Conservation (phyloP, 2,113 vertebrate genomes). For the Notothenia rossii region DNA sequence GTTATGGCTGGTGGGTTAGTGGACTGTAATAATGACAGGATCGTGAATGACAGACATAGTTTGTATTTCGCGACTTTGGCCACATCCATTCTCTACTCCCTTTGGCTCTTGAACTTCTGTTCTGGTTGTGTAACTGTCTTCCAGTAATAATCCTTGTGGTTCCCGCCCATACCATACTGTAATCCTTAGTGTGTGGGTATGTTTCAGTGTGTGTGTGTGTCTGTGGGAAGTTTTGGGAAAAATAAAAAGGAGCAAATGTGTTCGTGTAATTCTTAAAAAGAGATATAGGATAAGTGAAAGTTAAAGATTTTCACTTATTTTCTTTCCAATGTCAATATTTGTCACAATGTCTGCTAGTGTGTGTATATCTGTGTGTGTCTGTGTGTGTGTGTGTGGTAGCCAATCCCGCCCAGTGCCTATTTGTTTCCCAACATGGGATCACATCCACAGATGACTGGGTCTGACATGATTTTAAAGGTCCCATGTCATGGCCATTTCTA, state of each 20-base stretch:
- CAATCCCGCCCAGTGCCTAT: conserved; percentile 45
- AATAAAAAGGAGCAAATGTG: neutral
- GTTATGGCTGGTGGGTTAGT: neutral
- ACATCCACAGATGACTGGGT: conserved; percentile 41
- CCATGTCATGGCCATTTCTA: too few species aligned
- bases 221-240: conserved; percentile 3
- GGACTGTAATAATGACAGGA: conserved; percentile 20
- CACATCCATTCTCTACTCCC: conserved; percentile 32
- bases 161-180: conserved; percentile 53
- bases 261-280: conserved; percentile 7
- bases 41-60: neutral
- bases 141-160: conserved; percentile 69
- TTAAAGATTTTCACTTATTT: neutral
- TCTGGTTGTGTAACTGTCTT: conserved; percentile 73
- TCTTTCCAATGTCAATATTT: conserved; percentile 14
- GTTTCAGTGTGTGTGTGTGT: conserved; percentile 21
- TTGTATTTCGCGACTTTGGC: neutral
- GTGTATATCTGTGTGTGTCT: conserved; percentile 15
- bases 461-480: conserved; percentile 41
- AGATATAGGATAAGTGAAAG: neutral
- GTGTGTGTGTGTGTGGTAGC: conserved; percentile 15
- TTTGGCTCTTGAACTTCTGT: conserved; percentile 46
- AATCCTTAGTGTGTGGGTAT: conserved; percentile 48
- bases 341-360: neutral
- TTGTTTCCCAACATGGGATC: conserved; percentile 69